Evolutionary conservation across 2,888 invertebrate genomes (phyloP).

Genomic region (Philhelius pedissequus): DNA sequence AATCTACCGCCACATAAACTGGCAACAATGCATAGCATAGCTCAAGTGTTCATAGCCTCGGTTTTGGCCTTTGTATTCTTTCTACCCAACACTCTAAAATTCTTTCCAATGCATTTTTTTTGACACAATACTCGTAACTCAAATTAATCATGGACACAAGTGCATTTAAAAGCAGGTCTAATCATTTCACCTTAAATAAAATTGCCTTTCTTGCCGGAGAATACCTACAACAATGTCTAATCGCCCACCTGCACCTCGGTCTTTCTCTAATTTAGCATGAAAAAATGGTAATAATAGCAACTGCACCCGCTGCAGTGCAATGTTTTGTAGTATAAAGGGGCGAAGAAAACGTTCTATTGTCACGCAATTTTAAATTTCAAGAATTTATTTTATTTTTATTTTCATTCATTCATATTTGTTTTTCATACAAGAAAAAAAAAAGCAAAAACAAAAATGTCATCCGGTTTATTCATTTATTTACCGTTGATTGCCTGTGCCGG

Average conservation of each 20-base stretch:
- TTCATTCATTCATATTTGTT: not conserved
- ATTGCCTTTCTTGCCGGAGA: conserved; percentile 21
- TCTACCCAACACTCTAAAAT: not conserved
- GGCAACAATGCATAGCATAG: conserved; percentile 17
- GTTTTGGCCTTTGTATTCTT: not conserved
- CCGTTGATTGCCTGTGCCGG: conserved; percentile 30
- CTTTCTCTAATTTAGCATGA: not conserved
- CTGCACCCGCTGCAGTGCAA: not conserved
- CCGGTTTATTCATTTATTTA: conserved; percentile 31
- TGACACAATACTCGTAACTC: conserved; percentile 28
- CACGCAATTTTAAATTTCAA: conserved; percentile 42
- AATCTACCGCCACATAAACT: not conserved
- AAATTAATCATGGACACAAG: conserved; percentile 35
- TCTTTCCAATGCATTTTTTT: not conserved
- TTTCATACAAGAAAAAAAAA: not conserved
- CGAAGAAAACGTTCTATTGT: conserved; percentile 30
- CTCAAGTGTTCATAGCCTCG: conserved; percentile 26
- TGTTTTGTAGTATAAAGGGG: conserved; percentile 7
- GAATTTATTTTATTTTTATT: not conserved
- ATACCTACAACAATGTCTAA: not conserved
- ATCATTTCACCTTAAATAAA: not conserved
- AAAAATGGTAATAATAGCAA: not conserved
- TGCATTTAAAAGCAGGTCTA: conserved; percentile 34
- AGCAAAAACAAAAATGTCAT: conserved; percentile 1
- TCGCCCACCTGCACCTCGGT: not conserved